A percentile compares a stretch with the other conserved stretches of the same genome.
Conservation (phyloP, 1,140 invertebrate species). For the Drosophila sturtevanti region DNA sequence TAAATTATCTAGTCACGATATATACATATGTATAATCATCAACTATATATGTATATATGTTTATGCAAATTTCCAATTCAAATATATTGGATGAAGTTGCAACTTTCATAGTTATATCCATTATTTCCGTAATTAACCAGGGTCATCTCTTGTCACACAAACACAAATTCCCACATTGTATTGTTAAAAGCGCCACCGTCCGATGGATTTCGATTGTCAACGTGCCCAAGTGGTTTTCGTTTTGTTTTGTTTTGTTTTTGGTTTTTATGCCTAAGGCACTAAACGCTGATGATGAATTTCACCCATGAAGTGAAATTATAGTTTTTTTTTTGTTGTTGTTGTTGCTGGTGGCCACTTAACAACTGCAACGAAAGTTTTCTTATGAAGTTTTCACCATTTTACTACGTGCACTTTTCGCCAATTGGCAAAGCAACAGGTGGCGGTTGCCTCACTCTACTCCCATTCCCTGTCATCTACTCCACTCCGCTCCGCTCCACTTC, state of each 20-base stretch:
- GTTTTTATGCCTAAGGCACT: conserved; percentile 27
- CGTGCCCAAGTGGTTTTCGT: conserved; percentile 14
- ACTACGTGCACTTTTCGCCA: conserved; percentile 49
- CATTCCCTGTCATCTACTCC: neutral
- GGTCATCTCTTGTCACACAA: neutral
- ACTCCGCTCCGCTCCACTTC: neutral
- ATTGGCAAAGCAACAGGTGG: conserved; percentile 63
- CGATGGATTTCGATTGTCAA: conserved; percentile 15
- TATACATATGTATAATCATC: neutral
- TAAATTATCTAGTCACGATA: neutral
- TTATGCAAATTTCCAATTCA: neutral
- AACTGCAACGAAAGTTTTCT: conserved; percentile 56
- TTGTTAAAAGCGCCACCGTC: conserved; percentile 7
- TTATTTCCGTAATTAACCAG: conserved; percentile 7
- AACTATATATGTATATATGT: neutral
- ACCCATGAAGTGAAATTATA: conserved; percentile 67
- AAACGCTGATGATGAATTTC: conserved; percentile 65
- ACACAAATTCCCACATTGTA: conserved; percentile 26
- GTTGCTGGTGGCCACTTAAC: conserved; percentile 28
- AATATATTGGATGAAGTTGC: conserved; percentile 4
- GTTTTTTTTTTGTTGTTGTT: conserved; percentile 36
- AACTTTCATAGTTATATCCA: neutral
- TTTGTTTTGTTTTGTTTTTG: neutral
- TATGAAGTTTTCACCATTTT: conserved; percentile 35
- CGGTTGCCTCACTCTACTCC: neutral